Evolutionary conservation across 2,888 invertebrate species (phyloP).

Genomic region (Tyria jacobaeae): DNA sequence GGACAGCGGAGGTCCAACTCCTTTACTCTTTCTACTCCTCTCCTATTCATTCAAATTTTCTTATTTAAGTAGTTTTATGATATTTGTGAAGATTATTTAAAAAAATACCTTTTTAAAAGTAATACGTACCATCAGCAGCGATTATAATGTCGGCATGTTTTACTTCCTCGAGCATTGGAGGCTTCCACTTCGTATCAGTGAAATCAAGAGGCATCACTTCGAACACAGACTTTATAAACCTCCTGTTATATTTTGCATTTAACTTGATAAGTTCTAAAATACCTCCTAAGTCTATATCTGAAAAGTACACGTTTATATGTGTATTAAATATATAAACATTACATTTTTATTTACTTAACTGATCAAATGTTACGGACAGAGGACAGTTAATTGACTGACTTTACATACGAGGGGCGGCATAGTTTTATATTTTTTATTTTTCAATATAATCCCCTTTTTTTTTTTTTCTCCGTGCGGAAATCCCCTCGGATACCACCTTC

Average conservation of each 20-base stretch:
- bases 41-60: no score
- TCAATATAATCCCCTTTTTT: no score
- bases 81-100: no score
- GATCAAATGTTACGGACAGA: no score
- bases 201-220: conserved; percentile 91
- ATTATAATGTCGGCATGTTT: conserved; percentile 89
- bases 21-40: no score
- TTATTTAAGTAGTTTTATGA: no score
- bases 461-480: no score
- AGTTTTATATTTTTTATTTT: no score
- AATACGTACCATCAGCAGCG: conserved; percentile 92
- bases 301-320: not conserved
- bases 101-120: not conserved
- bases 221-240: conserved; percentile 86
- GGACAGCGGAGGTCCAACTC: no score
- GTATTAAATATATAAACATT: not conserved
- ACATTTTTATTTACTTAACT: not conserved
- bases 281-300: conserved; percentile 92
- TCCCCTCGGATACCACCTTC: no score
- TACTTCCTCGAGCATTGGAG: conserved; percentile 84
- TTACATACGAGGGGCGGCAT: no score
- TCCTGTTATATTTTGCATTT: conserved; percentile 89
- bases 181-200: conserved; percentile 85
- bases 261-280: conserved; percentile 90
- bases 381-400: no score